Percentiles rank a stretch among this genome's conserved stretches.
phyloP scores from a whole-genome alignment of 1,140 invertebrate species.

The Capitella teleta region DNA sequence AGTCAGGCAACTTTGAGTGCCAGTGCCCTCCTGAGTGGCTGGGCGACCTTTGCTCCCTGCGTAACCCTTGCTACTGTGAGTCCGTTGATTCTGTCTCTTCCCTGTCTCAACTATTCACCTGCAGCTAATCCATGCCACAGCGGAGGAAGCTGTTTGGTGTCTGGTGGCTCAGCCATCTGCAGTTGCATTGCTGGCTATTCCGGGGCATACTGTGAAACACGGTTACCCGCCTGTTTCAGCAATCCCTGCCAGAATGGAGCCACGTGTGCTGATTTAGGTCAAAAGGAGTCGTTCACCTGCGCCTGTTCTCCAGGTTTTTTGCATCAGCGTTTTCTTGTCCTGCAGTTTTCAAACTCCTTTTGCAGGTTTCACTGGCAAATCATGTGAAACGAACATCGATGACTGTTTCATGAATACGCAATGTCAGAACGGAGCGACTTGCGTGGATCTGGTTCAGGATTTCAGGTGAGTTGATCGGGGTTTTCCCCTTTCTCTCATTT shows the following conservation, averaged over 20 bases:
- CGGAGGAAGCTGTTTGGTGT: conserved; percentile 1
- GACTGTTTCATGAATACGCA: conserved; percentile 14
- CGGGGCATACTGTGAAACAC: conserved; percentile 12
- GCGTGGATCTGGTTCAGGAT: conserved; percentile 5
- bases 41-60: conserved; percentile 5
- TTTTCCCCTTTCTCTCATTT: neutral
- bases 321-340: too few species aligned
- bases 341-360: too few species aligned
- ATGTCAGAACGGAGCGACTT: conserved; percentile 7
- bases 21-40: conserved; percentile 9
- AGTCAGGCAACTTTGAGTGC: conserved; percentile 3
- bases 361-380: conserved; percentile 17
- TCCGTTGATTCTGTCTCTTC: neutral
- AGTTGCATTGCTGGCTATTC: conserved; percentile 6
- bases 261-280: neutral
- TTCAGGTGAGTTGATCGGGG: conserved; percentile 6
- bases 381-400: conserved; percentile 20
- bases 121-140: conserved; percentile 3
- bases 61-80: conserved; percentile 10
- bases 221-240: conserved; percentile 8
- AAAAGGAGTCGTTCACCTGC: too few species aligned
- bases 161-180: neutral
- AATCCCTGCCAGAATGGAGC: neutral
- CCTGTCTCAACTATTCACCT: too few species aligned
- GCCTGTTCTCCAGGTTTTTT: neutral